These are phyloP conservation scores for Caiman crocodilus DNA, from an alignment of 2,797 vertebrate genomes.

Conservation along the genomic window DNA sequence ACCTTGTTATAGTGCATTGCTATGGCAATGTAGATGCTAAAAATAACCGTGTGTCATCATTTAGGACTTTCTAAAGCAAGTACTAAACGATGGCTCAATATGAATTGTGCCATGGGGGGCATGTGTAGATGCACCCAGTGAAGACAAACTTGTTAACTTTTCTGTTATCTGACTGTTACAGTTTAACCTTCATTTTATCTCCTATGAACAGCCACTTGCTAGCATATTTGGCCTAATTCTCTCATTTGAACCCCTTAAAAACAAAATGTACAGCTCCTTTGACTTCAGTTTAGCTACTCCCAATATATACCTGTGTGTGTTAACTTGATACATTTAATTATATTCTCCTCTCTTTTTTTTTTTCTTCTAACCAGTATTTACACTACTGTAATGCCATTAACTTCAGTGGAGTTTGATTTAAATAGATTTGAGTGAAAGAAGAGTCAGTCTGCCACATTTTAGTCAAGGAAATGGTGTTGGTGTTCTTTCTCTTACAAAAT, in stretches of 20 bases:
- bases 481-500: neutral
- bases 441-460: neutral
- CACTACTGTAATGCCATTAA: neutral
- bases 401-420: neutral
- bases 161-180: neutral
- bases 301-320: neutral
- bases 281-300: neutral
- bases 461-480: neutral
- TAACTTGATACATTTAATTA: neutral
- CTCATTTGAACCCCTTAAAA: neutral
- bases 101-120: too few species aligned
- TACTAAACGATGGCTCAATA: too few species aligned
- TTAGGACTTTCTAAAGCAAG: too few species aligned
- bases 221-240: accelerated
- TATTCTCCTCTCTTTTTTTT: neutral
- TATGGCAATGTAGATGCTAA: too few species aligned
- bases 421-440: neutral
- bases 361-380: neutral
- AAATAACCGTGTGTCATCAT: too few species aligned
- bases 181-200: neutral
- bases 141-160: neutral
- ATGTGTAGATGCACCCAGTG: too few species aligned
- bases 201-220: neutral
- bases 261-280: neutral
- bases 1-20: too few species aligned